Percentiles rank a stretch among this genome's conserved stretches.
Conservation (phyloP, 2,888 invertebrate genomes). For the Fragum fragum region DNA sequence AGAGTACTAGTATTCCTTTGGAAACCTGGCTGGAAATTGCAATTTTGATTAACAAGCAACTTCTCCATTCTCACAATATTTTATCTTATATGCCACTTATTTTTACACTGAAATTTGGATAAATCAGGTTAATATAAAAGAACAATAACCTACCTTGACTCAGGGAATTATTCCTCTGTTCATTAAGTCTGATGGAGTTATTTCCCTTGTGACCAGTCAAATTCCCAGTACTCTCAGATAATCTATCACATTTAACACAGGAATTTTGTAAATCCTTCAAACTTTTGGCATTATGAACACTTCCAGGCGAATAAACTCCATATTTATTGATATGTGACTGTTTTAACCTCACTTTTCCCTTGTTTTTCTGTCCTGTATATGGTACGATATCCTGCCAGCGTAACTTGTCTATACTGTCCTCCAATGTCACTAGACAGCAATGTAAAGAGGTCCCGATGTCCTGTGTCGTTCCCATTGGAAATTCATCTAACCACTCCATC, state of each 20-base stretch:
- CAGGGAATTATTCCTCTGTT: not conserved
- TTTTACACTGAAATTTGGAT: too few species aligned
- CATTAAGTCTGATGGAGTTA: constrained; percentile 21
- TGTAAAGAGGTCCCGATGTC: constrained; percentile 65
- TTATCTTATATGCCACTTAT: not conserved
- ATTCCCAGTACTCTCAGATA: constrained; percentile 17
- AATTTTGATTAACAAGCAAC: not conserved
- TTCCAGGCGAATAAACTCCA: not conserved
- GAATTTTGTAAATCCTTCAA: constrained; percentile 26
- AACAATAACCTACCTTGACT: constrained; percentile 16
- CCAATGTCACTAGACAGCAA: constrained; percentile 64
- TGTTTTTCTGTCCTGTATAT: constrained; percentile 30
- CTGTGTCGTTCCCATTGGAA: constrained; percentile 39
- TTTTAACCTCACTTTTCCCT: constrained; percentile 37
- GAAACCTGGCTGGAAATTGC: not conserved
- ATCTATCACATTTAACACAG: constrained; percentile 23
- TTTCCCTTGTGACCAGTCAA: constrained; percentile 13
- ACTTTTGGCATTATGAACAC: constrained; percentile 22
- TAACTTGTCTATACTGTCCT: constrained; percentile 70
- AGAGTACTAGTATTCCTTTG: too few species aligned
- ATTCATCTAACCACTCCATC: constrained; percentile 68
- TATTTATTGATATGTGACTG: constrained; percentile 25
- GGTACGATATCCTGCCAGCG: constrained; percentile 70
- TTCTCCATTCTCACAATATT: not conserved
- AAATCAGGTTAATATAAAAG: not conserved